Conservation (phyloP, 2,888 invertebrate species). For the Brachypalpus laphriformis region DNA sequence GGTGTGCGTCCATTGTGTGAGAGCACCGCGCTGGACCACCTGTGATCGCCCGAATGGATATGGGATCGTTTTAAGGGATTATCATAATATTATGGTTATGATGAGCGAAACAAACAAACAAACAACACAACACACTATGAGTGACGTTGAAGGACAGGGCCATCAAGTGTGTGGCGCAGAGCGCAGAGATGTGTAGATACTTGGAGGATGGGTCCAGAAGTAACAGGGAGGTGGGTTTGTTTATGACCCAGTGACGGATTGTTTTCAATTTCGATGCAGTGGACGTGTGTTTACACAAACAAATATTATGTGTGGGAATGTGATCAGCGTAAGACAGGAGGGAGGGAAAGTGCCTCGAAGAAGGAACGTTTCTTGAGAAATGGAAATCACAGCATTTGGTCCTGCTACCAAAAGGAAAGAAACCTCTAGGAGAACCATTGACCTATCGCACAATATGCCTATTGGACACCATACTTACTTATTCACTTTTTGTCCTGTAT, state of each 20-base stretch:
- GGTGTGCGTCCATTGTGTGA: slow-evolving; percentile 37
- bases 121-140: slow-evolving; percentile 52
- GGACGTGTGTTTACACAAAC: slow-evolving; percentile 17
- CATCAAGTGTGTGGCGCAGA: slow-evolving; percentile 43
- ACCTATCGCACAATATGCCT: no score
- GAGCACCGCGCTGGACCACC: slow-evolving; percentile 53
- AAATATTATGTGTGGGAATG: slow-evolving; percentile 17
- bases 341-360: not conserved
- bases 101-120: slow-evolving; percentile 54
- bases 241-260: slow-evolving; percentile 57
- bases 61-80: slow-evolving; percentile 59
- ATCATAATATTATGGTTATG: slow-evolving; percentile 60
- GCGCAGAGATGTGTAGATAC: not conserved
- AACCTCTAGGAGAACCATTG: no score
- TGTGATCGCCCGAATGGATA: slow-evolving; percentile 34
- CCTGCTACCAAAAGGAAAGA: no score
- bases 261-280: slow-evolving; percentile 24
- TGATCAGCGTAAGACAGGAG: not conserved
- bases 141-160: slow-evolving; percentile 67
- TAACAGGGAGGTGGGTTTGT: slow-evolving; percentile 37
- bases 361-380: no score
- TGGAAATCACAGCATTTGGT: no score
- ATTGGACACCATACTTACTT: no score
- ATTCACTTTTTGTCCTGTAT: no score
- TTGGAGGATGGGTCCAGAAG: not conserved